Evolutionary conservation across 53 echinoderm and acorn worm genomes (phyloP), one percentile per base, ranked within the genome.

Genomic region (Temnopleurus reevesii): DNA sequence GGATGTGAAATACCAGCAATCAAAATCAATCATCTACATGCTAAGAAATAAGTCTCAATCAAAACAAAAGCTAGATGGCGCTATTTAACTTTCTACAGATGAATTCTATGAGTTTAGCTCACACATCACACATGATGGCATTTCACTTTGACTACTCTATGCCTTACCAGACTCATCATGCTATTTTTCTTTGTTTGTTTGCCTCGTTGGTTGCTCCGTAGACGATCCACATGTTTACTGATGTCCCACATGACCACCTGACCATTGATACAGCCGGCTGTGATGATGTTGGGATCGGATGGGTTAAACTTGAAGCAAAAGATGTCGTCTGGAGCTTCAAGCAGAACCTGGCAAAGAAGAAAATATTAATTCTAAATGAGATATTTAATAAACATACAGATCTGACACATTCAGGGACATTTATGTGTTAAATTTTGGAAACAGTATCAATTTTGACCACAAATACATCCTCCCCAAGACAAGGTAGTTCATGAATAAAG

Each of bases 201-300:
- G 24, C 98, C 98, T 19, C 94, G 86, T 60, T 95, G 98, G 77
- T 90, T 98, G 83, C 90, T 94, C 71, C 92, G 91, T 31, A 98
- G 92, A 54, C 98, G 87, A 85, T 98, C 98, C 0, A 90, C 89
- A 84, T 95, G 59, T 71, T 95, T 98, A 46, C 93, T 92, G 83
- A 98, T 98, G 53, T 98, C 98, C 98, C 98, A 98, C 85, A 98
- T 90, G 47, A 98, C 98, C 51, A 95, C 93, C 84, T 95, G 95
- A 28, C 95, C 98, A 80, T 94, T 98, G 83, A 95, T 90, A 44
- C 95, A 95, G n/a, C 94, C 98, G 3, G 94, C 98, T 0, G 94
- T 88, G 76, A 95, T 93, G 77, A 98, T 95, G 94, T 95, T 94
- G 8, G 98, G 95, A 55, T 98, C 95, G 0, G 95, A 86, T 1